These are phyloP conservation scores for Buphagus erythrorhynchus DNA, from an alignment of 2,797 vertebrate genomes.

Conservation along the genomic window DNA sequence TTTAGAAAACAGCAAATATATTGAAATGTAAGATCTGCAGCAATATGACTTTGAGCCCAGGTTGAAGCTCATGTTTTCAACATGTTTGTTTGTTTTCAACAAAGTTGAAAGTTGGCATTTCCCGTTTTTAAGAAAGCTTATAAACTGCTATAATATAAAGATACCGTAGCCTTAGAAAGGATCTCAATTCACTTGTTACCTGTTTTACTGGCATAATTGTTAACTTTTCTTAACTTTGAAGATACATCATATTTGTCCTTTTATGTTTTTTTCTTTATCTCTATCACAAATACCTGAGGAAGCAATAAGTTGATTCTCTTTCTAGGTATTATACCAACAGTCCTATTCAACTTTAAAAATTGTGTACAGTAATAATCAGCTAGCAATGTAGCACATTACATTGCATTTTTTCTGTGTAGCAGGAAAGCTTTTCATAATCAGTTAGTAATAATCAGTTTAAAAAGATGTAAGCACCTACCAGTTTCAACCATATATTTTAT, in stretches of 20 bases:
- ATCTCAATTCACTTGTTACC: background rate
- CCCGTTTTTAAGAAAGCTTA: background rate
- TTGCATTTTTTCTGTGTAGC: background rate
- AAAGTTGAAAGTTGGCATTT: background rate
- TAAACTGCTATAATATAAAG: background rate
- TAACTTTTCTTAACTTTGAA: background rate
- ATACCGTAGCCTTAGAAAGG: background rate
- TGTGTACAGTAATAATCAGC: background rate
- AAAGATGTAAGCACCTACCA: background rate
- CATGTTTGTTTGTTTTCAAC: background rate
- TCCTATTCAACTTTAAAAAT: background rate
- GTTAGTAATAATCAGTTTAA: background rate
- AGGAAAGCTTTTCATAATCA: background rate
- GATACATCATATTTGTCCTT: background rate
- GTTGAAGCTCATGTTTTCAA: background rate
- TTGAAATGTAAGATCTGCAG: background rate
- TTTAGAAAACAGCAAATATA: background rate
- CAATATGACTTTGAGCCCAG: background rate
- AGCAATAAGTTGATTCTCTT: background rate
- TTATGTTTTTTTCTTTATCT: background rate
- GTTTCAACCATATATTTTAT: conserved; percentile 17
- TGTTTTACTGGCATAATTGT: background rate
- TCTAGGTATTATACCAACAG: background rate
- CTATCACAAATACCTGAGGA: background rate
- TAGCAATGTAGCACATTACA: background rate